Conservation (phyloP, 2,113 vertebrate species). For the Proteles cristata region DNA sequence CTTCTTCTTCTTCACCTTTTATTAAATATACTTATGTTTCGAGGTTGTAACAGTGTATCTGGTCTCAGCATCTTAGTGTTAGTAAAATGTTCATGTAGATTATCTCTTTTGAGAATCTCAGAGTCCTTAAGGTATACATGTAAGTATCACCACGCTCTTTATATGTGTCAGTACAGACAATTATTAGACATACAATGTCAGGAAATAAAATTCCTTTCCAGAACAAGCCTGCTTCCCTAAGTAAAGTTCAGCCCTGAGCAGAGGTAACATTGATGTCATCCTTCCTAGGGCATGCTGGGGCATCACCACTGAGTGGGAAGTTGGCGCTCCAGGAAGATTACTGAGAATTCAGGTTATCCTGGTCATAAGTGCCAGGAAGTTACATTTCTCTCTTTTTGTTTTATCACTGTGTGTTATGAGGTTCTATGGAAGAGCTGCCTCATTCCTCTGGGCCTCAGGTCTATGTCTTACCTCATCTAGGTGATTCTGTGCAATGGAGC, state of each 20-base stretch:
- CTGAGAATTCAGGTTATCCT: slow-evolving; percentile 60
- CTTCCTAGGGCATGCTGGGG: slow-evolving; percentile 17
- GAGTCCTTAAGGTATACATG: not conserved
- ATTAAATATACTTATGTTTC: slow-evolving; percentile 25
- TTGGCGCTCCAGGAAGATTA: not conserved
- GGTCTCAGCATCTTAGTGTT: not conserved
- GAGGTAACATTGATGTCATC: slow-evolving; percentile 11
- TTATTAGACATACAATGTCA: not conserved
- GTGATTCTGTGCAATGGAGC: not conserved
- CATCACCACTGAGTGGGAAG: slow-evolving; percentile 19
- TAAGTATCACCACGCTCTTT: not conserved
- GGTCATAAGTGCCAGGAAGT: slow-evolving; percentile 49
- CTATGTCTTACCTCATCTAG: not conserved
- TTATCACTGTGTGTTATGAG: not conserved
- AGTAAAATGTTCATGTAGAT: not conserved
- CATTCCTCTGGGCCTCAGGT: not conserved
- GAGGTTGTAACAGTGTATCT: not conserved
- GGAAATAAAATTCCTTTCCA: not conserved
- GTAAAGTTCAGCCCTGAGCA: not conserved
- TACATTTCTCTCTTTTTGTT: not conserved
- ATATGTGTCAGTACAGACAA: not conserved
- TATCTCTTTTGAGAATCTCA: not conserved
- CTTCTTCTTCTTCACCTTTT: not conserved
- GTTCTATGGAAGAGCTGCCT: slow-evolving; percentile 58
- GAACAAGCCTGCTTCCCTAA: not conserved